phyloP scores from a whole-genome alignment of 1,140 invertebrate genomes.

The Brachionus sp. region DNA sequence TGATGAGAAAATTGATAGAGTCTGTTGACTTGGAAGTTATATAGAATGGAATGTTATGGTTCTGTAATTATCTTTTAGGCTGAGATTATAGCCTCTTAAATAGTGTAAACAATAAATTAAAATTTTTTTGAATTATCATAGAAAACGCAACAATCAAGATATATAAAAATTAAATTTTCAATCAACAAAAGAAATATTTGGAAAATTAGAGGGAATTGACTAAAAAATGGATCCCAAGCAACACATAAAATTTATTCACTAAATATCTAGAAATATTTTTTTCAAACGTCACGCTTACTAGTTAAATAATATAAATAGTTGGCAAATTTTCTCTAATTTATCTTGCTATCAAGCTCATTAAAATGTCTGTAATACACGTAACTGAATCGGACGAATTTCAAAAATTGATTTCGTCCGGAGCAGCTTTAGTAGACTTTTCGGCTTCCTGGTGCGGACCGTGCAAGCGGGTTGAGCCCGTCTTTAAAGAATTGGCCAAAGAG shows the following conservation, averaged over 20 bases:
- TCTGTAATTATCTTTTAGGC: not conserved
- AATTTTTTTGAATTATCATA: not conserved
- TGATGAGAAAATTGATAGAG: not conserved
- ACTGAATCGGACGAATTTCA: constrained; percentile 3
- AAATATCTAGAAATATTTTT: constrained; percentile 6
- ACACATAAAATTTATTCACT: constrained; percentile 5
- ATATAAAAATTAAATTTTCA: not conserved
- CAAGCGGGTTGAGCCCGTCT: not conserved
- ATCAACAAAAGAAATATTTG: constrained; percentile 8
- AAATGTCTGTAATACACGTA: constrained; percentile 31
- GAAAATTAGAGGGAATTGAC: not conserved
- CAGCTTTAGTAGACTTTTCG: constrained; percentile 20
- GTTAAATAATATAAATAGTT: not conserved
- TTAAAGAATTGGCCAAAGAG: constrained; percentile 42
- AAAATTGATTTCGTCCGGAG: constrained; percentile 2
- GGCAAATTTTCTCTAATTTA: not conserved
- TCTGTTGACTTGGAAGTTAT: not conserved
- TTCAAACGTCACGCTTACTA: not conserved
- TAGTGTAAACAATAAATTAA: not conserved
- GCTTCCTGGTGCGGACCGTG: constrained; percentile 41
- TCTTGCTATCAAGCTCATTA: not conserved
- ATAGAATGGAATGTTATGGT: not conserved
- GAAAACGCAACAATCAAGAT: not conserved
- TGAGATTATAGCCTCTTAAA: not conserved
- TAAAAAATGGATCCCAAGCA: not conserved